Evolutionary conservation across 2,888 invertebrate species (phyloP), one percentile per base, ranked within the genome.

Genomic region (Lycophotia porphyrea): DNA sequence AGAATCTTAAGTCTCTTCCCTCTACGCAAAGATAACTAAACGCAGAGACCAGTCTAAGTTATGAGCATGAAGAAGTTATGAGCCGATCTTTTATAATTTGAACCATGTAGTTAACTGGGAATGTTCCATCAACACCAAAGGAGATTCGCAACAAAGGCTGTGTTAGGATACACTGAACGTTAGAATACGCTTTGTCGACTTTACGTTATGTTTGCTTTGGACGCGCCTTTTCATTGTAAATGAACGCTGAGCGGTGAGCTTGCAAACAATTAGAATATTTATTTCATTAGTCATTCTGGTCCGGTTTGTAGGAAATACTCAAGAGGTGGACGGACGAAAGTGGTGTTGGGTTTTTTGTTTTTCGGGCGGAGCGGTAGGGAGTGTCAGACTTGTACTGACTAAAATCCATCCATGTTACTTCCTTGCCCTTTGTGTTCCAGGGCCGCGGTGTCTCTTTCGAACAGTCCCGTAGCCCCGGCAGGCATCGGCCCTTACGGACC

Each of bases 161-260:
- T 88, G 90, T 89, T 89, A 89, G 90, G 90, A 92, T 92, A 91
- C 79, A 82, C 88, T 87, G 88, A 91, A 89, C 91, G 90, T 92
- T 92, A 92, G 91, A 93, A 90, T 89, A 91, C 89, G 90, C 92
- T 93, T 91, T 92, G 92, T 90, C 89, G 90, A 91, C 90, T 91
- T 86, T 31, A 87, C 88, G 81, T 87, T 89, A 88, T 91, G 89
- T 89, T 91, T 92, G 88, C 87, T 77, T 87, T 88, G 87, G 89
- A 89, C 88, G 88, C 85, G 90, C 87, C 89, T 87, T 87, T 90
- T 88, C 85, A 80, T 77, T 85, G 87, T 76, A 82, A 88, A 85
- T 82, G 84, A 85, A 76, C 60, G 69, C 71, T 73, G 74, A 87
- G 72, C 74, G 75, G 80, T 80, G 58, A 74, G 78, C 71, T 68